Base-by-base conservation (phyloP, 2,113 vertebrate genomes). In the Rhombomys opimus region DNA sequence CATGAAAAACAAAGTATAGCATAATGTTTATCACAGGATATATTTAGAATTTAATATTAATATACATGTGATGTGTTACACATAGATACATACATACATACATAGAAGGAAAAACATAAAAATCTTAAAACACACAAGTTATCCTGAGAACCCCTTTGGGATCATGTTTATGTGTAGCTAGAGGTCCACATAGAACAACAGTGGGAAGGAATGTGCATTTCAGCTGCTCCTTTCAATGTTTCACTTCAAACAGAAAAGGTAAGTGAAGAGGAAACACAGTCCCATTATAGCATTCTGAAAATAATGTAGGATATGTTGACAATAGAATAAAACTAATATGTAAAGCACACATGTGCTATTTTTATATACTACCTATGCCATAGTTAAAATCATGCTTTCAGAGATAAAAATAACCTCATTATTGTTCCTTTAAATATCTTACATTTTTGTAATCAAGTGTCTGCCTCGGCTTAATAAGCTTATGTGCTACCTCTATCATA, bases 341-440 rank as follows among this genome's bases (percentile, higher is more conserved):
- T 72, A 38, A 70, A 2, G 12, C 4, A 32, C 13, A 52, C 0
- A 5, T 18, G 3, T 25, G 7, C 9, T 50, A 12, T 1, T 77
- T 95, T 54, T 61, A 50, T 22, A 59, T 25, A 70, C 20, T 72
- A 5, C 30, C 2, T 22, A 12, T 30, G 8, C 2, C 52, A 2
- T 20, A 10, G 35, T 90, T 25, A 72, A 52, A 91, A 46, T 11
- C 76, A 90, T 61, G 17, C 12, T 82, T 76, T 65, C 61, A 20
- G 1, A 90, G 18, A 15, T 70, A 4, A 93, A 95, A 95, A 77
- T 87, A 46, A 25, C 14, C 25, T 78, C 15, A 18, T 76, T 54
- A 41, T 50, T 20, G 82, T 92, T 80, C 63, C 50, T 73, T 90
- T 81, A 70, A 93, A 61, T 22, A 5, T 7, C 25, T 27, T 50